A percentile compares a stretch with the other conserved stretches of the same genome.
Conservation (phyloP, 2,888 invertebrate genomes). For the Scaeva pyrastri region DNA sequence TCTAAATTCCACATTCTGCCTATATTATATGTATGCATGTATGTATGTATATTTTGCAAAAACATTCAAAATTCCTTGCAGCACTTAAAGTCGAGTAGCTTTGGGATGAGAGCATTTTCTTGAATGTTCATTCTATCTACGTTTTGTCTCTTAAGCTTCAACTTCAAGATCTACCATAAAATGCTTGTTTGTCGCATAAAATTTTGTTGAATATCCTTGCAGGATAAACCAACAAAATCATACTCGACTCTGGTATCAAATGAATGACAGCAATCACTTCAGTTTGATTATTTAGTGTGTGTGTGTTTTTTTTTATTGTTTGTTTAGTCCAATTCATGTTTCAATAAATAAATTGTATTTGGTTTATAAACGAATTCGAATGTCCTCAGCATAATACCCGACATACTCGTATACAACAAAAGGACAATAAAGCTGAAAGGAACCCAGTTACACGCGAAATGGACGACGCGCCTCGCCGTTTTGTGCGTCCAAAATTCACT, state of each 20-base stretch:
- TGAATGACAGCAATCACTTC: constrained; percentile 2
- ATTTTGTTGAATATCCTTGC: neutral
- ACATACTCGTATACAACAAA: neutral
- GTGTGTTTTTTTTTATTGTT: neutral
- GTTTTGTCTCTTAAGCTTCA: constrained; percentile 2
- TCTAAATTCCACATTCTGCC: constrained; percentile 16
- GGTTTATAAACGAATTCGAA: neutral
- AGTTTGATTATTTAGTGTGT: constrained; percentile 27
- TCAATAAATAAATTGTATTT: constrained; percentile 41
- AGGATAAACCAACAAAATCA: neutral
- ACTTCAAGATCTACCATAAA: neutral
- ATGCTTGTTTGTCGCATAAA: neutral
- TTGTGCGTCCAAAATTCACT: constrained; percentile 33
- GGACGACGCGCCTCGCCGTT: constrained; percentile 40
- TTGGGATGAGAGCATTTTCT: constrained; percentile 2
- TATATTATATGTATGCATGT: too few relatives aligned
- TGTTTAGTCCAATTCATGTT: constrained; percentile 11
- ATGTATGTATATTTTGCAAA: constrained; percentile 32
- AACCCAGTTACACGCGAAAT: constrained; percentile 24
- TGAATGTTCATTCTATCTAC: constrained; percentile 10
- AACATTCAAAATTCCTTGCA: constrained; percentile 50
- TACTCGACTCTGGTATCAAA: neutral
- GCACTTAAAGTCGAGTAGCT: constrained; percentile 38
- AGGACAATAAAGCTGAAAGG: constrained; percentile 44
- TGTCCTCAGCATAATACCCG: constrained; percentile 15